phyloP scores from a whole-genome alignment of 1,140 invertebrate genomes.

The Drosophila bocki region DNA sequence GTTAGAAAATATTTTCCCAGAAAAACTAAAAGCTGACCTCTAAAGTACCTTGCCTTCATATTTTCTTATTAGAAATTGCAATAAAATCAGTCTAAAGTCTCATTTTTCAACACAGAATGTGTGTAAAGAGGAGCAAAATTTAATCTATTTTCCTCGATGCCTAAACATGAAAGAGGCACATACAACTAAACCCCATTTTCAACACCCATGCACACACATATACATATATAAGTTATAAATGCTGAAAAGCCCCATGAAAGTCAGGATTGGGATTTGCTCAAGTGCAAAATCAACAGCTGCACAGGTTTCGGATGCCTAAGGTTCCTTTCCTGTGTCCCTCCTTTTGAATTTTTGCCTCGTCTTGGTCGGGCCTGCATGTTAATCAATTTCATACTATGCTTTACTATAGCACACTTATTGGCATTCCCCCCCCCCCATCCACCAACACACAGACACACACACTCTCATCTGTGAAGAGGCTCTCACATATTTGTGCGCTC shows the following conservation, averaged over 20 bases:
- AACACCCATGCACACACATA: background rate
- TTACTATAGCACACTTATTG: constrained; percentile 70
- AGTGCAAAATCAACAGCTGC: constrained; percentile 66
- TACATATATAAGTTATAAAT: background rate
- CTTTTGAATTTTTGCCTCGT: constrained; percentile 7
- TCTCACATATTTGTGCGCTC: constrained; percentile 59
- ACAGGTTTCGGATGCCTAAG: constrained; percentile 31
- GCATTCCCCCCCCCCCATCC: constrained; percentile 36
- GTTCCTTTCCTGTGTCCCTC: background rate
- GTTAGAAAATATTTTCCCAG: background rate
- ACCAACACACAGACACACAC: constrained; percentile 21
- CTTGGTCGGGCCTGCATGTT: constrained; percentile 44
- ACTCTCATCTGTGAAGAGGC: constrained; percentile 25
- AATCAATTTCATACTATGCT: constrained; percentile 66
- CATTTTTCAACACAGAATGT: constrained; percentile 17
- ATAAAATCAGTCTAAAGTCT: constrained; percentile 9
- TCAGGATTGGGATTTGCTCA: constrained; percentile 55
- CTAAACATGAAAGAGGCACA: constrained; percentile 20
- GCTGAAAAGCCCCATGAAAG: constrained; percentile 35
- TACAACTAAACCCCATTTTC: background rate
- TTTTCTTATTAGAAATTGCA: background rate
- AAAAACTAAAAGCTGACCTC: background rate
- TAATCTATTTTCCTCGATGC: constrained; percentile 19
- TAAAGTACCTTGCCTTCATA: background rate
- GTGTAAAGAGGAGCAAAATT: background rate